Percentiles rank a stretch among this genome's conserved stretches.
phyloP scores from a whole-genome alignment of 2,113 vertebrate species.

The Rhabdornis inornatus region DNA sequence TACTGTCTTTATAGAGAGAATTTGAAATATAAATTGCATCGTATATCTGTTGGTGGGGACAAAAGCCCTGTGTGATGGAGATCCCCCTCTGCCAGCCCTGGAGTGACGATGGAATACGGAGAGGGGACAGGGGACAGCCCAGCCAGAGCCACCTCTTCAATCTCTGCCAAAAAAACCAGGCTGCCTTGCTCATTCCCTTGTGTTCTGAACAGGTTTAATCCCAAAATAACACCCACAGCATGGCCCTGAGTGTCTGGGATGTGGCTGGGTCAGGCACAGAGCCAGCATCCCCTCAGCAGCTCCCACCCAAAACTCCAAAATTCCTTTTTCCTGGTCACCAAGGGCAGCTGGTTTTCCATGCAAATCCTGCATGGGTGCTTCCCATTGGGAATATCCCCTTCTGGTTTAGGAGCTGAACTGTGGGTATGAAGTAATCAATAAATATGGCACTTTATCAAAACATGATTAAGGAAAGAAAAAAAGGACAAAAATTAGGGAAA shows the following conservation, averaged over 20 bases:
- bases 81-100: not conserved
- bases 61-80: not conserved
- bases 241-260: not conserved
- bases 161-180: not conserved
- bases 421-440: not conserved
- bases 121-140: not conserved
- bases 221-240: not conserved
- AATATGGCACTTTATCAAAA: not conserved
- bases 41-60: constrained; percentile 41
- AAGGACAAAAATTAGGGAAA: not conserved
- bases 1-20: constrained; percentile 61
- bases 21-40: constrained; percentile 67
- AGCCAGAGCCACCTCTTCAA: not conserved
- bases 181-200: not conserved
- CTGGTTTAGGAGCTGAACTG: not conserved
- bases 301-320: not conserved
- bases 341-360: not conserved
- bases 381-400: not conserved
- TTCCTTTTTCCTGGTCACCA: not conserved
- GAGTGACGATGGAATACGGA: fast-evolving
- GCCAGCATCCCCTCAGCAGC: fast-evolving
- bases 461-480: not conserved
- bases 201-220: not conserved
- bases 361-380: fast-evolving
- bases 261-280: not conserved